These are phyloP conservation scores for Oreochromis aureus DNA, from an alignment of 2,113 vertebrate species.

Conservation along the genomic window DNA sequence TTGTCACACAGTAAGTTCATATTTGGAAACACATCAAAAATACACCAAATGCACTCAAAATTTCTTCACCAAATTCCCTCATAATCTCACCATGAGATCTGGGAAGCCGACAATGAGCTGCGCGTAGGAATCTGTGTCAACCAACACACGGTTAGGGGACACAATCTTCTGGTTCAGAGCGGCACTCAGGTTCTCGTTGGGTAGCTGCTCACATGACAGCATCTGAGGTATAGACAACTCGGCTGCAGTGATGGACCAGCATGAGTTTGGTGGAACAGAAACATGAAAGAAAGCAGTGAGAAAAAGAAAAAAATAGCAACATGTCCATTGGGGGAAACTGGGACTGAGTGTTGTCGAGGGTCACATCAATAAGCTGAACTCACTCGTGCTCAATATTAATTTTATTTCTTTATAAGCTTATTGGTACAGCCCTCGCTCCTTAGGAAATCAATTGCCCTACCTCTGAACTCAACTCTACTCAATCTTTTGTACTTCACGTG, in stretches of 20 bases:
- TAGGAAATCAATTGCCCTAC: neutral
- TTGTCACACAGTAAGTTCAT: neutral
- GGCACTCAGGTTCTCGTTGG: conserved; percentile 87
- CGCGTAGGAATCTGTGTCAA: conserved; percentile 79
- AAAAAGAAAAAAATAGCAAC: neutral
- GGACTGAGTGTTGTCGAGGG: neutral
- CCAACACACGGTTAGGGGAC: conserved; percentile 88
- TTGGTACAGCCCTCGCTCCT: neutral
- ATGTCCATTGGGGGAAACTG: neutral
- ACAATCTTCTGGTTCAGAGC: conserved; percentile 89
- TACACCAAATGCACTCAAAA: too few relatives aligned
- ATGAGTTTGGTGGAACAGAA: neutral
- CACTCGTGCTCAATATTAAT: neutral
- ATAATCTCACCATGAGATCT: conserved; percentile 86
- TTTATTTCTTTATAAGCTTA: neutral
- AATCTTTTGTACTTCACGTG: neutral
- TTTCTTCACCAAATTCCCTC: neutral
- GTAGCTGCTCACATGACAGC: conserved; percentile 83
- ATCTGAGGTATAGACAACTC: conserved; percentile 70
- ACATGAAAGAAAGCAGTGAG: neutral
- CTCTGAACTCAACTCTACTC: neutral
- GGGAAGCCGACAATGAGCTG: conserved; percentile 88
- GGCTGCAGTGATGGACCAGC: conserved; percentile 46
- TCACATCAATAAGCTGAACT: neutral
- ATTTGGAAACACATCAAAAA: neutral